phyloP scores from a whole-genome alignment of 2,113 vertebrate species.

The Corynorhinus townsendii region DNA sequence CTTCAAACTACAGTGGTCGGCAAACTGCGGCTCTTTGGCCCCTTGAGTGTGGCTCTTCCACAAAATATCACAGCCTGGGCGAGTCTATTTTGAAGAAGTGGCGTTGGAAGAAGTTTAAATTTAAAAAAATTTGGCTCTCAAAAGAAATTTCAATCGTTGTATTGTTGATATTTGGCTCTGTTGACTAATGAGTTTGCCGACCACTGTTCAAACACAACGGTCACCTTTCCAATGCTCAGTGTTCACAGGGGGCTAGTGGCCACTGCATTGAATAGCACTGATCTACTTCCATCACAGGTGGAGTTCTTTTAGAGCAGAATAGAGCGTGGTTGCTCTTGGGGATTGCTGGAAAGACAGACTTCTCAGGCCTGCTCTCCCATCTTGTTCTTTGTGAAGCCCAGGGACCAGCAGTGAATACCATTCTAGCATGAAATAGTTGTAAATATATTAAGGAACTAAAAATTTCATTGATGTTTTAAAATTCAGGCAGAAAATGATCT shows the following conservation, averaged over 20 bases:
- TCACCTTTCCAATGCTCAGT: background rate
- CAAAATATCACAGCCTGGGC: too few relatives aligned
- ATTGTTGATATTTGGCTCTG: too few relatives aligned
- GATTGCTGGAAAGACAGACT: background rate
- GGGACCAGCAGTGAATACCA: background rate
- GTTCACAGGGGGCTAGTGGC: background rate
- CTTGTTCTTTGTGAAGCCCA: background rate
- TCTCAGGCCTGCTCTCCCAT: background rate
- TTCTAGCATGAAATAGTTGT: background rate
- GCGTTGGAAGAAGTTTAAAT: too few relatives aligned
- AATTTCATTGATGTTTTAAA: conserved; percentile 17
- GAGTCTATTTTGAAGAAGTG: too few relatives aligned
- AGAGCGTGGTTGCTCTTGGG: background rate
- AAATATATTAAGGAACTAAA: background rate
- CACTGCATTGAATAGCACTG: background rate
- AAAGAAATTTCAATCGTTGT: too few relatives aligned
- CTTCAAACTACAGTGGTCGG: background rate
- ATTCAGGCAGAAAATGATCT: background rate
- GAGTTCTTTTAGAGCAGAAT: background rate
- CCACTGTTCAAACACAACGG: background rate
- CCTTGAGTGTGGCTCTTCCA: too few relatives aligned
- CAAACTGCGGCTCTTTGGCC: too few relatives aligned
- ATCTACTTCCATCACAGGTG: background rate
- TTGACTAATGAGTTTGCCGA: too few relatives aligned
- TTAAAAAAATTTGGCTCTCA: too few relatives aligned